A percentile compares a stretch with the other conserved stretches of the same genome.
Evolutionary conservation across 2,888 invertebrate genomes (phyloP).

Genomic region (Brenthis ino): DNA sequence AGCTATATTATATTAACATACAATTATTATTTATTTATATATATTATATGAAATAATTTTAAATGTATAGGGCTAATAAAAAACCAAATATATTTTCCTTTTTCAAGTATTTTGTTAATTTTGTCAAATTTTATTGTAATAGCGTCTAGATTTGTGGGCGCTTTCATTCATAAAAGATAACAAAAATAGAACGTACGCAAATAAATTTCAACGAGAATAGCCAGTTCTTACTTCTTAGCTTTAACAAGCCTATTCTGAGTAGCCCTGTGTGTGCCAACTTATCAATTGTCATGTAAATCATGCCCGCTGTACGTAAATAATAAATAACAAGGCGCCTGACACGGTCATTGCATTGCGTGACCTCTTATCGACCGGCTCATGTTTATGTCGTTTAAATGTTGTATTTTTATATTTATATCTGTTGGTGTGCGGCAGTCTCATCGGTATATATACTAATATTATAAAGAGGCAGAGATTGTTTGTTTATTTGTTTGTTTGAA

Average conservation of each 20-base stretch:
- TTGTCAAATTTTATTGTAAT: no score
- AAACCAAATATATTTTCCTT: no score
- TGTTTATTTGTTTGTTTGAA: no score
- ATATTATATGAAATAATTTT: no score
- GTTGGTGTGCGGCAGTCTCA: conserved; percentile 7
- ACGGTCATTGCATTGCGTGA: conserved; percentile 52
- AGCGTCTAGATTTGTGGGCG: no score
- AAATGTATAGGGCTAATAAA: no score
- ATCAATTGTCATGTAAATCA: conserved; percentile 41
- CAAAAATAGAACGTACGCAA: not conserved
- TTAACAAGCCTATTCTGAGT: not conserved
- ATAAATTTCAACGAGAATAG: not conserved
- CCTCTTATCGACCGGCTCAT: conserved; percentile 54
- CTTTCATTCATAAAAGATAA: no score
- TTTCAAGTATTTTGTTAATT: no score
- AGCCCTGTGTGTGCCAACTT: conserved; percentile 5
- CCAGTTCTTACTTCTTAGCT: not conserved
- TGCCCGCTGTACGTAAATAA: conserved; percentile 34
- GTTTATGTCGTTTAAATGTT: conserved; percentile 28
- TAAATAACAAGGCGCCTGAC: conserved; percentile 33
- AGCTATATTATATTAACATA: no score
- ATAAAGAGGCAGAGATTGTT: no score
- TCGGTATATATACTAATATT: not conserved
- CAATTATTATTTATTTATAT: no score
- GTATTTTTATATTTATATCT: conserved; percentile 26